Base-by-base conservation (phyloP, 1,140 invertebrate species). In the Lordiphosa clarofinis region DNA sequence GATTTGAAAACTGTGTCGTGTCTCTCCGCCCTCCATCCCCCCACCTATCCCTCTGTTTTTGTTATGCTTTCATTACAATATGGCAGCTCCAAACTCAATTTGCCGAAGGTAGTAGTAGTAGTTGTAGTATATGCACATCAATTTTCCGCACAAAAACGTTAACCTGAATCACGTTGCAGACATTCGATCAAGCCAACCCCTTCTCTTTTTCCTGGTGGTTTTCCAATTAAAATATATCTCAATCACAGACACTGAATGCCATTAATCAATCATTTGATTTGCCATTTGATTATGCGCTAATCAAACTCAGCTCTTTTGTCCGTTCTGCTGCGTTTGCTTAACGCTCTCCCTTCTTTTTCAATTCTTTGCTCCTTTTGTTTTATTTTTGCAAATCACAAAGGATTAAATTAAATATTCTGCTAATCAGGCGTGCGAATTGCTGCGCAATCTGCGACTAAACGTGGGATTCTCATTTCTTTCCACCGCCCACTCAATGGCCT, bases 371-470 rank as follows among this genome's bases (percentile, higher is more conserved):
- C 15, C 12, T 33, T 15, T n/a, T 10, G 19, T 36, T 35, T n/a
- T 11, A 21, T 36, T 35, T n/a, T 31, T 28, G 42, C 13, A 13
- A 53, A 49, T 53, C 48, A 72, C 68, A 72, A 68, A 63, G 73
- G 58, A 76, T 72, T 76, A 53, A 62, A 72, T 76, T 67, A 53
- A 76, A 76, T 76, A 66, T 39, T 50, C 39, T 55, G 61, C 67
- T 67, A 67, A 76, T 71, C 73, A 71, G 61, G 53, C 66, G 56
- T 56, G 61, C 66, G 42, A 56, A 75, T 61, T 64, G 48, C 53
- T 50, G 54, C 54, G 36, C 48, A 71, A 64, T 71, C 59, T 50
- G 64, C 64, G 43, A 68, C 49, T 68, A 68, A 68, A 35, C 46
- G 56, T 10, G 12, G 43, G 40, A 68, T 59, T 48, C 33, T 35